Conservation (phyloP, 2,888 invertebrate species). For the Ophion ventricosus region DNA sequence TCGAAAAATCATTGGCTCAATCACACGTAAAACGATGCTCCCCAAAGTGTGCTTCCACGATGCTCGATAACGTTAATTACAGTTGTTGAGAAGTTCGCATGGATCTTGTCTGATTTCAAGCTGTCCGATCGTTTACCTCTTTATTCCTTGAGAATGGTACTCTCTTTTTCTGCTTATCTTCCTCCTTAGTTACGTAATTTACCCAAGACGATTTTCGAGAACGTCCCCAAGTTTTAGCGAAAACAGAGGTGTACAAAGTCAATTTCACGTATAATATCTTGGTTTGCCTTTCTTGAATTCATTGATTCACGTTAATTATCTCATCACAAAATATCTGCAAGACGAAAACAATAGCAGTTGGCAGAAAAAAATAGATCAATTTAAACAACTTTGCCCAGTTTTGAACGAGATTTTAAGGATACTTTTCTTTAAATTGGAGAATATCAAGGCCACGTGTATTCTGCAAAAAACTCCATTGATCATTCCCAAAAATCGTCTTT, state of each 20-base stretch:
- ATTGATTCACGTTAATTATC: neutral
- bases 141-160: conserved; percentile 48
- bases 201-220: conserved; percentile 62
- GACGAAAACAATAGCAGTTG: neutral
- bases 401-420: neutral
- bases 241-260: neutral
- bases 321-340: neutral
- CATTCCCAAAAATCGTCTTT: conserved; percentile 60
- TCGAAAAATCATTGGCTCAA: conserved; percentile 34
- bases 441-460: neutral
- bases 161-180: conserved; percentile 42
- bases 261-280: conserved; percentile 21
- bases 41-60: conserved; percentile 48
- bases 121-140: conserved; percentile 57
- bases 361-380: neutral
- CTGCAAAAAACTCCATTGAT: neutral
- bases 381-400: neutral
- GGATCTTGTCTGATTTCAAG: conserved; percentile 43
- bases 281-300: neutral
- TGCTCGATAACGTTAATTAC: conserved; percentile 50
- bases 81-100: conserved; percentile 32
- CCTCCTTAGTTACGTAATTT: conserved; percentile 40
- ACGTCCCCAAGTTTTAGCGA: neutral
- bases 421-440: neutral
- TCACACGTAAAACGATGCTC: conserved; percentile 27